Base-by-base conservation (phyloP, 2,113 vertebrate species). In the Austrofundulus limnaeus region DNA sequence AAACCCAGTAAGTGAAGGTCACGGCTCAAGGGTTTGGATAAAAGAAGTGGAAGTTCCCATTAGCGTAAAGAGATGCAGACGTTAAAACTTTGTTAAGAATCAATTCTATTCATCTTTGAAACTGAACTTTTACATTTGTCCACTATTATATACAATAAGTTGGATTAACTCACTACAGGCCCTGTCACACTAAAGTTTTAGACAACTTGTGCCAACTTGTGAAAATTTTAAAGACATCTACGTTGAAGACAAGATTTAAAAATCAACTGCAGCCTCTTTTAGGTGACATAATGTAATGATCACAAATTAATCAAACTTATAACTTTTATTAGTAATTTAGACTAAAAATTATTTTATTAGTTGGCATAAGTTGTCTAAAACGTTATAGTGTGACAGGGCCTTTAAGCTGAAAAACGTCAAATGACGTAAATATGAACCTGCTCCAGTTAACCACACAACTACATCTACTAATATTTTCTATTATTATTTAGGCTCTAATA, bases 41-140 rank as follows among this genome's bases (percentile, higher is more conserved):
- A 62, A 28, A 53, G 21, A 41, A 42, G 28, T 25, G 58, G 61
- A 69, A 25, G 52, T 47, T 43, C n/a, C 45, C 42, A 28, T 58
- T 48, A 48, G 39, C 45, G 63, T 53, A 45, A 62, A 63, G 11
- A 2, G 61, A 56, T 72, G 59, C 80, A 78, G 68, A 78, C 75
- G 81, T 72, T 63, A 42, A 38, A 62, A 54, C 31, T 58, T 58
- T 64, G 59, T 2, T 41, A 8, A 45, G 11, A 37, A 55, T 78
- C 61, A 24, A 58, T 80, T 67, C 61, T 59, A 70, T 72, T 60
- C 39, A 20, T 42, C 42, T 19, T 46, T 14, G 46, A 2, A 70
- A 61, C 57, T 3, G 5, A 63, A 43, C 48, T 54, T 77, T 71
- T 62, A 41, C 41, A 50, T 58, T 50, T 52, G 24, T 24, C 54